Conservation (phyloP, 2,113 vertebrate genomes). For the Andinoacara biseriatus region DNA sequence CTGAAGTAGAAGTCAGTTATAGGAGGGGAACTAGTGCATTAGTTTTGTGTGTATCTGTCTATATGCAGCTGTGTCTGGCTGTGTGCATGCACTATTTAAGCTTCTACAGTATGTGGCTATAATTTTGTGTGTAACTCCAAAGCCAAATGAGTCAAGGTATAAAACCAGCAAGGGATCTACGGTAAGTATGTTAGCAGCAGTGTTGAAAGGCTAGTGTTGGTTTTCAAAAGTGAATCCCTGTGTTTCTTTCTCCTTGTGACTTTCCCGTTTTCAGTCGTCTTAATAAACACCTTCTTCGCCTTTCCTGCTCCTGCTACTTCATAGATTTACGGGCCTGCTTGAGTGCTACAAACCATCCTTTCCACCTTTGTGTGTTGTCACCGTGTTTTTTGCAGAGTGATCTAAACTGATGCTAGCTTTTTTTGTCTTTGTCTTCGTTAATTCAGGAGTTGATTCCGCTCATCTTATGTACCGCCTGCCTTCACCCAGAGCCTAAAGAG, state of each 20-base stretch:
- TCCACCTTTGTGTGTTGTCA: not conserved
- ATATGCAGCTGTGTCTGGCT: conserved; percentile 29
- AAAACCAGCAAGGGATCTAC: not conserved
- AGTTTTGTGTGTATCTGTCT: conserved; percentile 29
- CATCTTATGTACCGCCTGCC: conserved; percentile 95
- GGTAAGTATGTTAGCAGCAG: conserved; percentile 29
- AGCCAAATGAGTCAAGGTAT: conserved; percentile 14
- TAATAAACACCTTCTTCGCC: not conserved
- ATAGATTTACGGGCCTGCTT: conserved; percentile 34
- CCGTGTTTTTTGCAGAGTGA: not conserved
- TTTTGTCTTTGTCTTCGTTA: conserved; percentile 16
- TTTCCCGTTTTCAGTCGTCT: not conserved
- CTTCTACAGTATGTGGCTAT: conserved; percentile 14
- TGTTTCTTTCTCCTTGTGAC: conserved; percentile 10
- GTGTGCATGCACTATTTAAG: conserved; percentile 46
- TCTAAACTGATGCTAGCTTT: conserved; percentile 12
- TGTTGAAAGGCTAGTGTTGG: conserved; percentile 21
- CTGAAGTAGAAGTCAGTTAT: conserved; percentile 26
- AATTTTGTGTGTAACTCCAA: conserved; percentile 20
- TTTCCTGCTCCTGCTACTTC: not conserved
- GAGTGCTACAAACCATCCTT: conserved; percentile 23
- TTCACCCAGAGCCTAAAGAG: conserved; percentile 97
- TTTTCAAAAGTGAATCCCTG: conserved; percentile 17
- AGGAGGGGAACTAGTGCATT: conserved; percentile 6
- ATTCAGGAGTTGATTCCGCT: conserved; percentile 94